phyloP scores from a whole-genome alignment of 2,888 invertebrate genomes.

The Rhagonycha fulva region DNA sequence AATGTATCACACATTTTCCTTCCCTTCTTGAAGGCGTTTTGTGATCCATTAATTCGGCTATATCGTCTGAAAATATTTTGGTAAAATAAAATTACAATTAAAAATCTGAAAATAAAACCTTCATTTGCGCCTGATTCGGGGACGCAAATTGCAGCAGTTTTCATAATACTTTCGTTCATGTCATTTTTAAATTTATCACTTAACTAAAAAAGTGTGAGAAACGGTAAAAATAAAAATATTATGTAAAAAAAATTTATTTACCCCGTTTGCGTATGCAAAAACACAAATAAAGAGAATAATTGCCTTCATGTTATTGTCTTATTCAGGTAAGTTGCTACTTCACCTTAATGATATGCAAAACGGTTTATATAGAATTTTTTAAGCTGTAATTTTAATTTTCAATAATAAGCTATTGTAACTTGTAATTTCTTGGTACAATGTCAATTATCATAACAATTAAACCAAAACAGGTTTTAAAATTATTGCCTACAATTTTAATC shows the following conservation, averaged over 20 bases:
- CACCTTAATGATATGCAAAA: neutral
- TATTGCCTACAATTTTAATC: neutral
- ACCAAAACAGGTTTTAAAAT: neutral
- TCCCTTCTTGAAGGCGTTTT: constrained; percentile 50
- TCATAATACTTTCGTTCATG: neutral
- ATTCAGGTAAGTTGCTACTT: neutral
- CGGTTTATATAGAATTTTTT: neutral
- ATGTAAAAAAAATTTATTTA: neutral
- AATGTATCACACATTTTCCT: constrained; percentile 57
- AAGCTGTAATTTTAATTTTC: neutral
- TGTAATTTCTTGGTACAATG: neutral
- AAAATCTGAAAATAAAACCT: neutral
- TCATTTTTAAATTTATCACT: neutral
- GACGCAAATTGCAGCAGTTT: neutral
- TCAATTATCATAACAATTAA: neutral
- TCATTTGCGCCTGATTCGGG: neutral
- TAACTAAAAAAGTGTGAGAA: neutral
- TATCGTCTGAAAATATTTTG: constrained; percentile 30
- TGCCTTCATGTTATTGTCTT: too few relatives aligned
- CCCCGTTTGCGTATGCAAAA: neutral
- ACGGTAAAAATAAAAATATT: neutral
- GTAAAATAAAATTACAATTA: neutral
- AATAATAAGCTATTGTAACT: neutral
- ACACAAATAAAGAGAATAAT: neutral
- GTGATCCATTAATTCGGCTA: constrained; percentile 44